These are phyloP conservation scores for Falco novaeseelandiae DNA, from an alignment of 2,797 vertebrate genomes.

Conservation along the genomic window DNA sequence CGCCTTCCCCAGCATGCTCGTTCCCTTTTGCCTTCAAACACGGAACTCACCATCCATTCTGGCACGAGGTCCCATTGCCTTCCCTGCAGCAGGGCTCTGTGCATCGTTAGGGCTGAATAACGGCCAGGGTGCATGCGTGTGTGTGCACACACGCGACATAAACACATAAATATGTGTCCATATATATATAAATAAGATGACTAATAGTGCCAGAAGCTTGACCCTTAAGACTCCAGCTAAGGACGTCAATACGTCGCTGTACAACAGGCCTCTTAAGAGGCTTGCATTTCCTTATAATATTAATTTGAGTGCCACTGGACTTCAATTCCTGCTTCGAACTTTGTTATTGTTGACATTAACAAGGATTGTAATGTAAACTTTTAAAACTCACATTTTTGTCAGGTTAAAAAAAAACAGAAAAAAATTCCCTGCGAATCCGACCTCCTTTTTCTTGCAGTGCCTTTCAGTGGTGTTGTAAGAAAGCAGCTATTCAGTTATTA, in stretches of 20 bases:
- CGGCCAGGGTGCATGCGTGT: neutral
- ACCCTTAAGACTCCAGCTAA: neutral
- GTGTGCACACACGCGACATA: neutral
- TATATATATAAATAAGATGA: neutral
- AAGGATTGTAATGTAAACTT: conserved; percentile 3
- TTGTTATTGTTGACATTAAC: conserved; percentile 46
- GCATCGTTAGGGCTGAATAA: neutral
- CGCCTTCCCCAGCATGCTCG: rapidly evolving
- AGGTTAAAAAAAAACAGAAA: neutral
- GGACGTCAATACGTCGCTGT: neutral
- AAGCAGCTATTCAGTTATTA: conserved; percentile 57
- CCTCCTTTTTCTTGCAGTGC: neutral
- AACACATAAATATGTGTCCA: neutral
- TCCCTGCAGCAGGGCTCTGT: neutral
- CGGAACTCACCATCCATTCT: neutral
- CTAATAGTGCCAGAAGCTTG: neutral
- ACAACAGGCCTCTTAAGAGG: neutral
- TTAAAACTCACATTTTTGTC: conserved; percentile 5
- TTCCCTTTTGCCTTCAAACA: neutral
- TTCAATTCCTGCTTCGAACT: neutral
- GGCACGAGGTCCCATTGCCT: neutral
- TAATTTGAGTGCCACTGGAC: conserved; percentile 7
- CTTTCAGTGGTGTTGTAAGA: conserved; percentile 40
- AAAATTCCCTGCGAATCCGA: neutral
- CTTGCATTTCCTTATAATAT: conserved; percentile 37